Percentiles rank a stretch among this genome's conserved stretches.
These are phyloP conservation scores for Python bivittatus DNA, from an alignment of 2,113 vertebrate genomes.

Conservation along the genomic window DNA sequence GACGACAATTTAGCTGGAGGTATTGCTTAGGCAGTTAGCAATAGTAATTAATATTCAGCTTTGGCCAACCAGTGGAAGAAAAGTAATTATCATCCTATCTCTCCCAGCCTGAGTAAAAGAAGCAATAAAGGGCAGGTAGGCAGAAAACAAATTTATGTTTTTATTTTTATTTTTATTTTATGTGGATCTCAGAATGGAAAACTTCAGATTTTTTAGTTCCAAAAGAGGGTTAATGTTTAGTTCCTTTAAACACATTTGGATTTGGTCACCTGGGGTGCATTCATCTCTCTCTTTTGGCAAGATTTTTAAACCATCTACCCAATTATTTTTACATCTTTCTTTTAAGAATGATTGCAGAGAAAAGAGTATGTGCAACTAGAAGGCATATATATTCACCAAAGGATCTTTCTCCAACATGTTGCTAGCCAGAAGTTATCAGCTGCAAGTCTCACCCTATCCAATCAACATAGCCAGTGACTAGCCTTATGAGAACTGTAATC, in stretches of 20 bases:
- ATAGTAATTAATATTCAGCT: conserved; percentile 28
- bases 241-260: not conserved
- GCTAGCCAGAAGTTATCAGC: not conserved
- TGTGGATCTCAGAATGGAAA: not conserved
- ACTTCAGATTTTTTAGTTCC: not conserved
- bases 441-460: not conserved
- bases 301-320: not conserved
- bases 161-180: not conserved
- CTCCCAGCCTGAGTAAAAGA: conserved; percentile 1
- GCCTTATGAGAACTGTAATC: too few species aligned
- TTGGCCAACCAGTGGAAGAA: conserved; percentile 1
- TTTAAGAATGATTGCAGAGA: not conserved
- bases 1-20: not conserved
- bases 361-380: not conserved
- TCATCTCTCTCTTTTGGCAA: not conserved
- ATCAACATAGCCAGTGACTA: not conserved
- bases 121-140: not conserved
- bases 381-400: not conserved
- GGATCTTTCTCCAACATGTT: not conserved
- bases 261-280: not conserved
- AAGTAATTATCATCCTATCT: conserved; percentile 2
- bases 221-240: not conserved
- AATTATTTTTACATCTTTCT: not conserved
- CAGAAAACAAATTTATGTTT: not conserved
- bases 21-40: not conserved